Base-by-base conservation (phyloP, 2,113 vertebrate genomes). In the Micromys minutus region DNA sequence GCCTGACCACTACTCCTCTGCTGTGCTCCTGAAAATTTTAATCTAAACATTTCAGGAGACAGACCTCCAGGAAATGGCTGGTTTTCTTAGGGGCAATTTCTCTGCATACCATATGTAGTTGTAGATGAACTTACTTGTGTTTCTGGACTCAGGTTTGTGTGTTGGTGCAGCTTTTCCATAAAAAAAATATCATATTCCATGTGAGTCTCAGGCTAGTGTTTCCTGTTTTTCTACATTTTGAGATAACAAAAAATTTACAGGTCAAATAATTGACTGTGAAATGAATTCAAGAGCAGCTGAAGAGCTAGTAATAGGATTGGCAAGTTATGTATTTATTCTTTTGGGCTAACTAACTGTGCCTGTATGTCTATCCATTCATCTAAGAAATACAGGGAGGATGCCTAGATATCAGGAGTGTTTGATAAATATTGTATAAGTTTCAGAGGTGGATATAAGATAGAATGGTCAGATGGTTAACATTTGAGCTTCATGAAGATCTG, bases 51-150 rank as follows among this genome's bases (percentile, higher is more conserved):
- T 76, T 93, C 9, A 61, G 0, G 45, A 79, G 21, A 69, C 11
- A 36, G 52, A 3, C n/a, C 17, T 80, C 16, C 45, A 84, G 45
- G 57, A 81, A 63, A 65, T 39, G 57, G 47, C 29, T 86, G 12
- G 45, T 17, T 65, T 45, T 72, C 13, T 77, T 87, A 31, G 71
- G 11, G 11, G 12, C 63, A 10, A 47, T 81, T 89, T 72, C 72
- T 71, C 2, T 39, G 2, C 19, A 13, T 1, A 5, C 3, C 22
- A 19, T 6, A 7, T 2, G 8, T 22, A 59, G 24, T 26, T 83
- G 39, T 88, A 15, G 39, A 47, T 42, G 50, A 89, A 52, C 34
- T 92, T 67, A 59, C 0, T 59, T 31, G 36, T 89, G 13, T 65
- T 81, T 36, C 79, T 52, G 67, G 45, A 45, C 63, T 63, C 65